Evolutionary conservation across 2,113 vertebrate species (phyloP).

Genomic region (Pica pica): DNA sequence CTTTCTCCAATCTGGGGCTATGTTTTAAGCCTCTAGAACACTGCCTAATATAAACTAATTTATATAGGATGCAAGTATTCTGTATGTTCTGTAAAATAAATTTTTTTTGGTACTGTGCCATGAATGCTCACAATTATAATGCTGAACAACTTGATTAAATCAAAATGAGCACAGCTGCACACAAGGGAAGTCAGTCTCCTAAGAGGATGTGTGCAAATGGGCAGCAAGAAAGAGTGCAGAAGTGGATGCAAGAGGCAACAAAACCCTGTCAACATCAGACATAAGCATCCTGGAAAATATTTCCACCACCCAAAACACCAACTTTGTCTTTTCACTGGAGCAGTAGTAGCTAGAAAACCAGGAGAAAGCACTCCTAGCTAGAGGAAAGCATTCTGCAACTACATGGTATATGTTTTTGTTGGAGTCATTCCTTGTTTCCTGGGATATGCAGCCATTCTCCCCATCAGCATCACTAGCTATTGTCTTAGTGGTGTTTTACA

Average conservation of each 20-base stretch:
- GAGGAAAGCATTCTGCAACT: background rate
- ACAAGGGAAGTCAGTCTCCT: background rate
- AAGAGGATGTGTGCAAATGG: background rate
- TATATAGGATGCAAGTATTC: background rate
- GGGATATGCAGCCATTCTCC: background rate
- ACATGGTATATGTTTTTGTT: accelerated
- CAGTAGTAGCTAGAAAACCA: background rate
- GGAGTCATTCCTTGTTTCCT: background rate
- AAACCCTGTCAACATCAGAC: background rate
- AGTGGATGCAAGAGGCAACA: background rate
- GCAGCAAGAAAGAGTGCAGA: background rate
- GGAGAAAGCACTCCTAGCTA: background rate
- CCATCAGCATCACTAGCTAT: background rate
- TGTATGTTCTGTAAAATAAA: background rate
- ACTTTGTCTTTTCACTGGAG: background rate
- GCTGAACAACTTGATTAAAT: background rate
- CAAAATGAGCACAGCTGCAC: background rate
- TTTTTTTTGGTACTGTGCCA: background rate
- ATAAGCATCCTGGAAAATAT: background rate
- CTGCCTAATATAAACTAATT: background rate
- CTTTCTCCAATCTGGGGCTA: background rate
- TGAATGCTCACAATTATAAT: background rate
- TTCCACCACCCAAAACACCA: background rate
- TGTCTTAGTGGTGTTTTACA: background rate
- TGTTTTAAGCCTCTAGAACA: background rate